Base-by-base conservation (phyloP, 2,888 invertebrate species). In the Oligia latruncula region DNA sequence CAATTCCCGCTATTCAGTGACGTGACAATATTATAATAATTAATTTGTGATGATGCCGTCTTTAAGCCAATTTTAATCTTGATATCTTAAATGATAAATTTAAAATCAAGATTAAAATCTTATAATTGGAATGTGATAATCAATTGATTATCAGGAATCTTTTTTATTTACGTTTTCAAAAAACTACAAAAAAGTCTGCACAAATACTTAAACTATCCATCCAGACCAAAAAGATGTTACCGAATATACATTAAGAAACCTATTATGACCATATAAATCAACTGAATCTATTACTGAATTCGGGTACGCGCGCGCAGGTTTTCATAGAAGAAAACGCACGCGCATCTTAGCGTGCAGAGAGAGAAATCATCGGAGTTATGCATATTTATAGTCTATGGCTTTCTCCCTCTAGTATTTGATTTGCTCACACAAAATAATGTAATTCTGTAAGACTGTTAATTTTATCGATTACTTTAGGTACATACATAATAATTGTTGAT, bases 311-410 rank as follows among this genome's bases (percentile, higher is more conserved):
- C 77, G 88, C 83, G 85, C 85, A 88, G 77, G 81, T 92, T 91
- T 92, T 91, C 92, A 88, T 90, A 84, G 89, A 92, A 92, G 92
- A 92, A 92, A 93, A 93, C 82, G 87, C 89, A 86, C 87, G 88
- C 82, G 88, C 88, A 74, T 84, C 81, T 73, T 95, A 90, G 95
- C 96, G 96, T 96, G 96, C 94, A 89, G 71, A 75, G 86, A 91
- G 96, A 94, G 96, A 96, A 96, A 96, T 94, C 93, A 89, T 82
- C 90, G 3, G 79, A 93, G 90, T 88, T 91, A 95, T 95, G 95
- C 95, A 95, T 96, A 96, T 96, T 94, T 94, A 95, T 94, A 92
- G 84, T 89, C 82, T 92, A 93, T 93, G 87, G 95, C 95, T 96
- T 95, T 96, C 96, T 95, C 94, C 87, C 92, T 92, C 92, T 91